Base-by-base conservation (phyloP, 2,888 invertebrate genomes). In the Nemurella pictetii region DNA sequence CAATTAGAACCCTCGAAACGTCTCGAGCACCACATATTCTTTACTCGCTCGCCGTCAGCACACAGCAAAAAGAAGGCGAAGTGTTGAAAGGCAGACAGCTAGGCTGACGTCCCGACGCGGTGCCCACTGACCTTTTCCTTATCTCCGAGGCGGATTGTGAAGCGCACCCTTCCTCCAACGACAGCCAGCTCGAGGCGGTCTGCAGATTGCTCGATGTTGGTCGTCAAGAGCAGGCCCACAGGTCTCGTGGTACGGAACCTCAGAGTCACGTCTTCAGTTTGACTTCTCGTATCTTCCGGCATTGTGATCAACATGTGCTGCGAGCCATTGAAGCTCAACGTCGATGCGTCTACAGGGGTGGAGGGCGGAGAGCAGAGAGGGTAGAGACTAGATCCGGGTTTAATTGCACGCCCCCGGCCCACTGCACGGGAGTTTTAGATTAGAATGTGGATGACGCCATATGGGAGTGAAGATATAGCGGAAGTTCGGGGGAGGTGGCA, bases 251-350 rank as follows among this genome's bases (percentile, higher is more conserved):
- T 98, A 87, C 95, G 94, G 90, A 98, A 98, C 84, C 98, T 92
- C 83, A 98, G 92, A 75, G 96, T 93, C 85, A 98, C 92, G 89
- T 98, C 97, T 90, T 98, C 98, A 0, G 97, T 97, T 90, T 98
- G 97, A 0, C 97, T 96, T 90, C 91, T 92, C 83, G 94, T 93
- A 86, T 95, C 95, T 86, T 95, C 95, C 94, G 93, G 88, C 87
- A 91, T 90, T 80, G 94, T 92, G 4, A 96, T 94, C 72, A 95
- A 94, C 91, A 98, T 94, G 89, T 96, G 96, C 89, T 98, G 97
- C 29, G 95, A 95, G 72, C 97, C 98, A 89, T 98, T 97, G 89
- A 98, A 94, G 88, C 94, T 95, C 86, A 98, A 92, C 0, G 97
- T 97, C 7, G 97, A 94, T 0, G 98, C 96, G 90, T 97, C 98